phyloP scores from a whole-genome alignment of 2,888 invertebrate genomes.

The Drosophila emarginata region DNA sequence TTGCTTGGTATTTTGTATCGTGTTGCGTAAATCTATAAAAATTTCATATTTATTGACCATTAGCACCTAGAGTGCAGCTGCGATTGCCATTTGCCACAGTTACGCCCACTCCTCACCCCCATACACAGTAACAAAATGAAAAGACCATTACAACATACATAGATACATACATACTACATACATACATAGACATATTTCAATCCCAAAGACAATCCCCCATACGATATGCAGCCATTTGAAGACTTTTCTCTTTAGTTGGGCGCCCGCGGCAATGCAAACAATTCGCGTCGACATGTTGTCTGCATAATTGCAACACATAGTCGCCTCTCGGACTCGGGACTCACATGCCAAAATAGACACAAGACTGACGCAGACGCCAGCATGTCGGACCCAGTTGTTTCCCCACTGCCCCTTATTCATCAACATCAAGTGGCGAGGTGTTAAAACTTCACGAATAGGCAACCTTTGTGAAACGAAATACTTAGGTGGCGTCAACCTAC shows the following conservation, averaged over 20 bases:
- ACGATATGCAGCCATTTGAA: not conserved
- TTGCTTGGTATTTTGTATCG: constrained; percentile 43
- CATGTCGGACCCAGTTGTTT: constrained; percentile 50
- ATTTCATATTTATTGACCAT: constrained; percentile 80
- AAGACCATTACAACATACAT: not conserved
- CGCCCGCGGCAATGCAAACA: constrained; percentile 69
- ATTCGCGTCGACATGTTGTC: constrained; percentile 80
- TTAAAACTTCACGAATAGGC: constrained; percentile 70
- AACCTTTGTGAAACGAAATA: constrained; percentile 71
- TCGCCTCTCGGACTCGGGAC: constrained; percentile 40
- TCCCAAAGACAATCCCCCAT: not conserved
- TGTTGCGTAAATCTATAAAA: constrained; percentile 74
- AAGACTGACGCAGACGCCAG: constrained; percentile 70
- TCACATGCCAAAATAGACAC: constrained; percentile 30
- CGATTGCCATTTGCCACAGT: constrained; percentile 24
- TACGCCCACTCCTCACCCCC: not conserved
- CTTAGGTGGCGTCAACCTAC: constrained; percentile 78
- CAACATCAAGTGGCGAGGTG: constrained; percentile 37
- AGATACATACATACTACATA: too few species aligned
- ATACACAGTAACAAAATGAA: too few species aligned
- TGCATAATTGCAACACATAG: constrained; percentile 79
- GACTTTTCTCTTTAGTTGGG: constrained; percentile 8
- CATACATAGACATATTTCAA: too few species aligned
- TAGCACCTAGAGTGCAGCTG: constrained; percentile 73
- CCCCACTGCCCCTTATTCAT: not conserved